Evolutionary conservation across 1,140 invertebrate genomes (phyloP).

Genomic region (Papilio polytes): DNA sequence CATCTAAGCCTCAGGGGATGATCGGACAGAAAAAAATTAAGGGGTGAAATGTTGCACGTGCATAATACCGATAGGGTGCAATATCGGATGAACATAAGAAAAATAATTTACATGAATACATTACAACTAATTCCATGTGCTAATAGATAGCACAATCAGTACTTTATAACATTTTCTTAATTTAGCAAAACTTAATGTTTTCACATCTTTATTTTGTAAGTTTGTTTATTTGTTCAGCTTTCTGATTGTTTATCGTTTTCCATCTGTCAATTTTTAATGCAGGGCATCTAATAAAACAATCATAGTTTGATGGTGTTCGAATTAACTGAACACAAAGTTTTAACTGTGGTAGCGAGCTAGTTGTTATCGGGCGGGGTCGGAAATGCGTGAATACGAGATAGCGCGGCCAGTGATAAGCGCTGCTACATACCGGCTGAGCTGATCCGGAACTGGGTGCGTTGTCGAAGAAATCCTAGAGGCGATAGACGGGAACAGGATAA

Average conservation of each 20-base stretch:
- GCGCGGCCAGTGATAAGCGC: conserved; percentile 78
- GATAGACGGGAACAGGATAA: conserved; percentile 56
- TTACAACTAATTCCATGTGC: not conserved
- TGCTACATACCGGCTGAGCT: conserved; percentile 81
- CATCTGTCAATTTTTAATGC: not conserved
- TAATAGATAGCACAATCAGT: not conserved
- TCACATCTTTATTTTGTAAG: not conserved
- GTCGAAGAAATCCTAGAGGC: conserved; percentile 73
- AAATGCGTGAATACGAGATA: conserved; percentile 82
- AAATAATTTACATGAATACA: not conserved
- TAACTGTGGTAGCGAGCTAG: conserved; percentile 51
- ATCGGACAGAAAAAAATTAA: conserved; percentile 26
- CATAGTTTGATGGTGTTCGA: not conserved
- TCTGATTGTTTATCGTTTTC: not conserved
- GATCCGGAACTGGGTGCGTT: conserved; percentile 79
- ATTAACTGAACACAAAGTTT: not conserved
- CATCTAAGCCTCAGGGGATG: conserved; percentile 30
- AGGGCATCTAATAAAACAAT: not conserved
- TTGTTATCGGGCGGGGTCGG: conserved; percentile 81
- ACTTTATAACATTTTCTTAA: not conserved
- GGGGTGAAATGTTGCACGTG: conserved; percentile 38
- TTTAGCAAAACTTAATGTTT: not conserved
- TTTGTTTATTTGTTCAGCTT: not conserved
- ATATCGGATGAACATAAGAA: not conserved
- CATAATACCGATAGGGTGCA: conserved; percentile 26